Evolutionary conservation across 2,113 vertebrate genomes (phyloP).

Genomic region (Choloepus hoffmanni): DNA sequence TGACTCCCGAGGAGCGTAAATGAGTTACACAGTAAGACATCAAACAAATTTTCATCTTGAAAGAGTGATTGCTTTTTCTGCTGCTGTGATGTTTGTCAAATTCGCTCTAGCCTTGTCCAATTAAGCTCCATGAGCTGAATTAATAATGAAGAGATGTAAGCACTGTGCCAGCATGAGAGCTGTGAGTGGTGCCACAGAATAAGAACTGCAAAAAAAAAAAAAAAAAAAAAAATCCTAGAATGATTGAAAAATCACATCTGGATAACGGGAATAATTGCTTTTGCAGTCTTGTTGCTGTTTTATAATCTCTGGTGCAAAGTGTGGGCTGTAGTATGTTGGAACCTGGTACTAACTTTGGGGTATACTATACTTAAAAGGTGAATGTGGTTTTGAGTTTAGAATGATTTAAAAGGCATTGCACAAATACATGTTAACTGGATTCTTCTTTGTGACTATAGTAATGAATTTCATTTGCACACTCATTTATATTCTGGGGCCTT

Average conservation of each 20-base stretch:
- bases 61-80: constrained; percentile 95
- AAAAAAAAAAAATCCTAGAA: constrained; percentile 55
- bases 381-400: constrained; percentile 79
- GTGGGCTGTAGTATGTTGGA: constrained; percentile 68
- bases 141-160: constrained; percentile 90
- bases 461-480: constrained; percentile 75
- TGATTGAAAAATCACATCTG: constrained; percentile 88
- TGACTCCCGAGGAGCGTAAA: constrained; percentile 90
- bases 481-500: constrained; percentile 60
- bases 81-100: constrained; percentile 95
- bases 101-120: constrained; percentile 93
- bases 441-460: constrained; percentile 77
- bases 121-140: constrained; percentile 93
- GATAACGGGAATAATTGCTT: constrained; percentile 88
- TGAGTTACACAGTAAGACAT: constrained; percentile 95
- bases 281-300: constrained; percentile 85
- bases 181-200: constrained; percentile 83
- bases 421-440: constrained; percentile 82
- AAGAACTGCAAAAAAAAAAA: constrained; percentile 81
- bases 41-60: constrained; percentile 95
- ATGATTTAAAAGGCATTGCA: constrained; percentile 77
- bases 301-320: constrained; percentile 80
- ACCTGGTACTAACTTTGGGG: constrained; percentile 66
- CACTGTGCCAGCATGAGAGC: constrained; percentile 84
- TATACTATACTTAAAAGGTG: constrained; percentile 53